Conservation (phyloP, 2,113 vertebrate genomes). For the Agelaius phoeniceus region DNA sequence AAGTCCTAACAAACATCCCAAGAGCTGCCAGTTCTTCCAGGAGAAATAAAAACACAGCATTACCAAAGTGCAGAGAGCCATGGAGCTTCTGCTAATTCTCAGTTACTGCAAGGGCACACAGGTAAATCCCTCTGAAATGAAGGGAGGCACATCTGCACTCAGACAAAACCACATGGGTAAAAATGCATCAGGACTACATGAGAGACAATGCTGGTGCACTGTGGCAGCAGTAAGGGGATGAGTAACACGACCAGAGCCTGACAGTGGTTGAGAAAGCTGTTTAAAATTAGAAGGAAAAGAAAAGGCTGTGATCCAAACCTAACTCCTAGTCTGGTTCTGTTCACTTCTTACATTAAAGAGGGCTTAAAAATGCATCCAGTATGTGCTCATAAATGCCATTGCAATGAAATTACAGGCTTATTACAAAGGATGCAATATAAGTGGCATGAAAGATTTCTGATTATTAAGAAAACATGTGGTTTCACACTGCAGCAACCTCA, state of each 20-base stretch:
- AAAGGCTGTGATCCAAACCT: neutral
- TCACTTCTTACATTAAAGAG: neutral
- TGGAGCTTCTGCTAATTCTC: neutral
- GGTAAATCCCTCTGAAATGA: neutral
- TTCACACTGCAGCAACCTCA: neutral
- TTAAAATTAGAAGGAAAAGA: neutral
- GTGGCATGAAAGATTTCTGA: neutral
- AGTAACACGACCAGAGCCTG: neutral
- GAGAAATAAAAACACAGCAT: neutral
- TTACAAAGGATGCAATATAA: neutral
- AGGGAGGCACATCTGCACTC: neutral
- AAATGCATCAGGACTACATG: neutral
- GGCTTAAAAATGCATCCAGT: neutral
- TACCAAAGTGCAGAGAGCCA: neutral
- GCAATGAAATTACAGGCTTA: neutral
- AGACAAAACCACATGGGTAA: neutral
- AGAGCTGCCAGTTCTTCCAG: neutral
- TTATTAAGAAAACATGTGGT: neutral
- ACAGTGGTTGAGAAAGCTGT: neutral
- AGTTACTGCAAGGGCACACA: neutral
- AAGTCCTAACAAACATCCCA: neutral
- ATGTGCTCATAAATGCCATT: neutral
- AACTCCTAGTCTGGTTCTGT: neutral
- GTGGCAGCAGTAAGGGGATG: neutral
- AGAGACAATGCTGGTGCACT: neutral